phyloP scores from a whole-genome alignment of 2,113 vertebrate species.

The Marmota monax region DNA sequence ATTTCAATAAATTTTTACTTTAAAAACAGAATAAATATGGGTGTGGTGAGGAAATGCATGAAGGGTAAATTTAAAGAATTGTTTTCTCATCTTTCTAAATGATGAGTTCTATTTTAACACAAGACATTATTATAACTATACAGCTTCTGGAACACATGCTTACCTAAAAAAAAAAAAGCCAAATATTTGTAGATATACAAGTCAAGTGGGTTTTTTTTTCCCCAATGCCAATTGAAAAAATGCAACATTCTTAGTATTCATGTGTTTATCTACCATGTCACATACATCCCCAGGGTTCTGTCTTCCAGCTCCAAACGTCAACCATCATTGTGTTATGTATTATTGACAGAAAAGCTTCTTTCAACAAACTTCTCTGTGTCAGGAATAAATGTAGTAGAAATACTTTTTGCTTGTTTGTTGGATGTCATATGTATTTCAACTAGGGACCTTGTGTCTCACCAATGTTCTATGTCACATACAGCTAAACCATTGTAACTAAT shows the following conservation, averaged over 20 bases:
- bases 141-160: neutral
- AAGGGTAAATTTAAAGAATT: neutral
- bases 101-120: conserved; percentile 29
- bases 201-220: neutral
- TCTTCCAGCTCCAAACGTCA: conserved; percentile 50
- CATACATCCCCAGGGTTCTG: neutral
- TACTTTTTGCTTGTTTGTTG: neutral
- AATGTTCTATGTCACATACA: neutral
- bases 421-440: neutral
- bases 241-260: neutral
- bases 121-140: conserved; percentile 20
- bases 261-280: conserved; percentile 11
- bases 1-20: neutral
- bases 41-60: neutral
- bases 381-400: neutral
- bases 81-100: conserved; percentile 28
- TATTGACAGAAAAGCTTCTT: conserved; percentile 39
- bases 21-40: neutral
- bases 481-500: neutral
- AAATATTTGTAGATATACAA: conserved; percentile 41
- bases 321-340: neutral
- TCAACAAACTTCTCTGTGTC: conserved; percentile 48
- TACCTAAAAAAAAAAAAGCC: conserved; percentile 10
- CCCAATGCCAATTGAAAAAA: neutral
- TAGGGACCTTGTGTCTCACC: neutral